Evolutionary conservation across 2,888 invertebrate species (phyloP), one percentile per base, ranked within the genome.

Genomic region (Caenorhabditis sinica): DNA sequence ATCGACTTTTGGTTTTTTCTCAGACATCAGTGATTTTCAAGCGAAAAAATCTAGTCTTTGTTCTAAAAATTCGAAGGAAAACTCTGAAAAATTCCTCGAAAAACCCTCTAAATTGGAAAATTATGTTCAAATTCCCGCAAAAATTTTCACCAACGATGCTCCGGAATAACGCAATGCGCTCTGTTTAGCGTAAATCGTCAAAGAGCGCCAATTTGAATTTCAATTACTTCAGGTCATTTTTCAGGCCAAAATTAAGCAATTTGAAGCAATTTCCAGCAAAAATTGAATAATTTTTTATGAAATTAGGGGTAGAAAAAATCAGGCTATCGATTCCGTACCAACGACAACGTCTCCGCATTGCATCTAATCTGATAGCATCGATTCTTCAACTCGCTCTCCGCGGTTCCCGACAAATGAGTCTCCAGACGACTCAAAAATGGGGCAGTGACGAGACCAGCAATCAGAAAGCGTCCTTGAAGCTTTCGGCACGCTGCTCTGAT

Each of bases 351-450:
- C 15, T 88, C 82, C 2, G 71, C 53, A 68, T 88, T 84, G 30
- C 88, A 86, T 17, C 92, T 86, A 30, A 92, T 89, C 28, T 83
- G 72, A 72, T 92, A 92, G 76, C 92, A 92, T 17, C 68, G 40
- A 60, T 89, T 85, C 51, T 86, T 83, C 40, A 90, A 45, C 20
- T 90, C 87, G 28, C 71, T 56, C 5, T 83, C 84, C 6, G 76
- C 85, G 53, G 77, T 74, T 20, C 72, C 82, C 49, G 53, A 71
- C 58, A 79, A 33, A 73, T 74, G 40, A 49, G 75, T 82, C 51
- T 88, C 82, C 17, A 86, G 43, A 11, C 83, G 76, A 79, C 88
- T 86, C 63, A 87, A 45, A 43, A 84, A 60, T 15, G 91, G 91
- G 30, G 90, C 91, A 11, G 82, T 17, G n/a, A 85, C 84, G 23